Evolutionary conservation across 92 coral and sea anemone genomes (phyloP).

Genomic region (Porites evermanni): DNA sequence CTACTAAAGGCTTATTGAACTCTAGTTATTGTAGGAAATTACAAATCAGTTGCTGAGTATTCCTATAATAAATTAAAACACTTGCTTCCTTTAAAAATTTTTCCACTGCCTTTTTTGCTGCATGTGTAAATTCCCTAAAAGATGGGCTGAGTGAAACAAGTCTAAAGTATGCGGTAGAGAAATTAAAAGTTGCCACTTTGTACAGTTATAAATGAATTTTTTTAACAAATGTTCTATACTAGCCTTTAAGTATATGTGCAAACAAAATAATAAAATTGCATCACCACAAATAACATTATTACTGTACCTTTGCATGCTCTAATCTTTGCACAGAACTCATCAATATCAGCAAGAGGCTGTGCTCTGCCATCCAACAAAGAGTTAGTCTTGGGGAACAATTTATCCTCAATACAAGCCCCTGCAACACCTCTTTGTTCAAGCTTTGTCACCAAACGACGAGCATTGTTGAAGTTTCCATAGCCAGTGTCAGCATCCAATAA

Average conservation of each 20-base stretch:
- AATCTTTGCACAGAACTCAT: conserved; percentile 93
- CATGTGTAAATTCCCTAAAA: too few relatives aligned
- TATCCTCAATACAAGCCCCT: conserved; percentile 98
- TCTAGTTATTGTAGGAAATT: too few relatives aligned
- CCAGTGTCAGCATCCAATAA: conserved; percentile 99
- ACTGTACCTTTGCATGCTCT: conserved; percentile 95
- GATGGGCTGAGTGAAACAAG: too few relatives aligned
- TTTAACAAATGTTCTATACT: background rate
- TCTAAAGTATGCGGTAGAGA: too few relatives aligned
- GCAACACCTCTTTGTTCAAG: conserved; percentile 95
- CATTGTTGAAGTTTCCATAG: conserved; percentile 98
- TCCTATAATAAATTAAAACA: too few relatives aligned
- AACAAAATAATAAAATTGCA: too few relatives aligned
- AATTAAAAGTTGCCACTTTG: too few relatives aligned
- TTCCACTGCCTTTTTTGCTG: too few relatives aligned
- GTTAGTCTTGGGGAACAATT: conserved; percentile 97
- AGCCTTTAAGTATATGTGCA: background rate
- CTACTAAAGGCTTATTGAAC: too few relatives aligned
- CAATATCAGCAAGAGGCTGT: conserved; percentile 96
- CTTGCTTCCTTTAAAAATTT: too few relatives aligned
- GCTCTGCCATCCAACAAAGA: conserved; percentile 96
- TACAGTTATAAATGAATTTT: too few relatives aligned
- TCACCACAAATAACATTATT: background rate
- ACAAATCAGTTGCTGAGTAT: too few relatives aligned
- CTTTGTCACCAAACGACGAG: conserved; percentile 91